phyloP scores from a whole-genome alignment of 2,888 invertebrate genomes.

The Megaustenia siamemsis region DNA sequence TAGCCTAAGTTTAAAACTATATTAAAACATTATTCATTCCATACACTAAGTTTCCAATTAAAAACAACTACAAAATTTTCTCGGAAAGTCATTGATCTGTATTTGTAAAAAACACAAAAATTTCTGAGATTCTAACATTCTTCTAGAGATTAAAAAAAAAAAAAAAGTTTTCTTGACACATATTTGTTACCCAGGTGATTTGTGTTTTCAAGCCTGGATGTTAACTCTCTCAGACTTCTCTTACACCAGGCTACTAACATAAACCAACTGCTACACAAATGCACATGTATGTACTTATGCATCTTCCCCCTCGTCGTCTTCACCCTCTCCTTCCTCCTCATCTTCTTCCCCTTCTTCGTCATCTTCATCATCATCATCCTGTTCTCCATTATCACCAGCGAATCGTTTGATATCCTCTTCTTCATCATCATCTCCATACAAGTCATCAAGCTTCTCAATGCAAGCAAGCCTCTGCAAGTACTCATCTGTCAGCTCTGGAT shows the following conservation, averaged over 20 bases:
- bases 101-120: neutral
- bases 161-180: too few relatives aligned
- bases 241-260: constrained; percentile 1
- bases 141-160: neutral
- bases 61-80: too few relatives aligned
- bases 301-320: constrained; percentile 63
- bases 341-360: constrained; percentile 66
- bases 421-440: constrained; percentile 73
- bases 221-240: too few relatives aligned
- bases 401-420: constrained; percentile 68
- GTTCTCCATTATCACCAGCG: constrained; percentile 59
- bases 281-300: constrained; percentile 44
- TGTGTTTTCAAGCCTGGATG: too few relatives aligned
- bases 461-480: constrained; percentile 77
- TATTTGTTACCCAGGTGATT: too few relatives aligned
- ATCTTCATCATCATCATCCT: constrained; percentile 61
- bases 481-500: constrained; percentile 85
- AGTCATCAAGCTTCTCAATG: constrained; percentile 74
- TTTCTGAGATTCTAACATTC: too few relatives aligned
- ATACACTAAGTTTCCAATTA: too few relatives aligned
- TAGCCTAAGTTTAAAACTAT: too few relatives aligned
- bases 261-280: constrained; percentile 6
- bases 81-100: neutral
- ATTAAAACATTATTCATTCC: too few relatives aligned
- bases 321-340: constrained; percentile 64